phyloP scores from a whole-genome alignment of 2,888 invertebrate genomes.

The Cenopis cana region DNA sequence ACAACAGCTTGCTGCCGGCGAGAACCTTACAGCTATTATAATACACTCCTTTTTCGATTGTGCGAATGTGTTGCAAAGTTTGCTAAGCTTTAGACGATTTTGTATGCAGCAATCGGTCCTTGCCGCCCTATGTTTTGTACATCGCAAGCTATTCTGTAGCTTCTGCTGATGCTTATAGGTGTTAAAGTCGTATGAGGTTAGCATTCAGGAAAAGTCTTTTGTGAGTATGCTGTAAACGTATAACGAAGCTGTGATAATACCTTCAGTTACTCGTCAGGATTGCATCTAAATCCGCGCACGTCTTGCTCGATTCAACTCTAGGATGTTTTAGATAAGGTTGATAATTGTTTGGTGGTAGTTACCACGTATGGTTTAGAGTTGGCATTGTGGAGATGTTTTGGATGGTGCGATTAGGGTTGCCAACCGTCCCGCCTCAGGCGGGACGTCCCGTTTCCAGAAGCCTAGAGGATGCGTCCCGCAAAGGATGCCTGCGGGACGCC shows the following conservation, averaged over 20 bases:
- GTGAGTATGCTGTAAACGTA: slow-evolving; percentile 47
- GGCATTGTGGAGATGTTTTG: slow-evolving; percentile 40
- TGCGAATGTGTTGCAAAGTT: slow-evolving; percentile 55
- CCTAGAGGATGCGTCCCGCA: too few species aligned
- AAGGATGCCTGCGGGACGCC: too few species aligned
- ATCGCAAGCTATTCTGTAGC: background rate
- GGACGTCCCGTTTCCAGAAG: too few species aligned
- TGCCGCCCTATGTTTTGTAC: slow-evolving; percentile 17
- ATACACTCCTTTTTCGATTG: slow-evolving; percentile 66
- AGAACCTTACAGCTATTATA: slow-evolving; percentile 58
- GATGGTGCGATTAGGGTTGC: too few species aligned
- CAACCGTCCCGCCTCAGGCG: too few species aligned
- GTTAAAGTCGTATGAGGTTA: slow-evolving; percentile 9
- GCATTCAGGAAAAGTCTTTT: slow-evolving; percentile 32
- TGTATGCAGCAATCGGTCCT: slow-evolving; percentile 43
- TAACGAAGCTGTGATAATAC: slow-evolving; percentile 70
- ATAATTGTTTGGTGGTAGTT: background rate
- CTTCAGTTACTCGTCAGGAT: slow-evolving; percentile 60
- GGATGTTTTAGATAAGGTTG: background rate
- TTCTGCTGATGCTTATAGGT: background rate
- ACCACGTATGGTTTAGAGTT: slow-evolving; percentile 22
- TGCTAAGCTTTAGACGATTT: slow-evolving; percentile 62
- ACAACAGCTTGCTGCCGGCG: slow-evolving; percentile 53
- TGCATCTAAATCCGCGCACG: slow-evolving; percentile 52
- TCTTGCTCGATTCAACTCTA: background rate